Base-by-base conservation (phyloP, 2,888 invertebrate genomes). In the Ganaspis brasiliensis region DNA sequence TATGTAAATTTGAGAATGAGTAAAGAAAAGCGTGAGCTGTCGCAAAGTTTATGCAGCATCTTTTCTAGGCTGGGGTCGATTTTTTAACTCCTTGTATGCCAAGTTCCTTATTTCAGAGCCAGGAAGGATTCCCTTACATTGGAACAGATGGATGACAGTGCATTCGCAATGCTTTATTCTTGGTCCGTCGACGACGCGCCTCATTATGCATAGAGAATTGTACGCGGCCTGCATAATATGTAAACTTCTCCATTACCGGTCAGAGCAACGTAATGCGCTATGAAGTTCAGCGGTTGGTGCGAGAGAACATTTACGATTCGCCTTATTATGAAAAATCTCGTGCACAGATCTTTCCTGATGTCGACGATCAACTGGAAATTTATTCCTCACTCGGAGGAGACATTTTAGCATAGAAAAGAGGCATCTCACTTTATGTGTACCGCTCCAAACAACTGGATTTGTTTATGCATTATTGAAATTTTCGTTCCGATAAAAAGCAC, bases 121-220 rank as follows among this genome's bases (percentile, higher is more conserved):
- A 74, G 75, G 75, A 81, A 72, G 67, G 37, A 74, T 73, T 78
- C 71, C 67, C 72, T 75, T 76, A 76, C 75, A 72, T 67, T 78
- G 75, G 79, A 80, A 79, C 74, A 56, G 78, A 81, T 79, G 80
- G 80, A 81, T 81, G 78, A 77, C 76, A 81, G 76, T 71, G 81
- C 77, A 81, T 79, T 81, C 77, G 74, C 74, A 82, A 84, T 86
- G 86, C 87, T 89, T 90, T 89, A 90, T 90, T 90, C 89, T 84
- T 84, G 84, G 89, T 88, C 84, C 87, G 82, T 85, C 87, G 87
- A 87, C 88, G 87, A 86, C 89, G 87, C 87, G 86, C 84, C 89
- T 91, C 90, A 91, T 91, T 91, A 91, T 90, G 90, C 90, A 89
- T 87, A 88, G 89, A 88, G 89, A 90, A 89, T 90, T 87, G 90